Evolutionary conservation across 2,888 invertebrate species (phyloP).

Genomic region (Ethmia dodecea): DNA sequence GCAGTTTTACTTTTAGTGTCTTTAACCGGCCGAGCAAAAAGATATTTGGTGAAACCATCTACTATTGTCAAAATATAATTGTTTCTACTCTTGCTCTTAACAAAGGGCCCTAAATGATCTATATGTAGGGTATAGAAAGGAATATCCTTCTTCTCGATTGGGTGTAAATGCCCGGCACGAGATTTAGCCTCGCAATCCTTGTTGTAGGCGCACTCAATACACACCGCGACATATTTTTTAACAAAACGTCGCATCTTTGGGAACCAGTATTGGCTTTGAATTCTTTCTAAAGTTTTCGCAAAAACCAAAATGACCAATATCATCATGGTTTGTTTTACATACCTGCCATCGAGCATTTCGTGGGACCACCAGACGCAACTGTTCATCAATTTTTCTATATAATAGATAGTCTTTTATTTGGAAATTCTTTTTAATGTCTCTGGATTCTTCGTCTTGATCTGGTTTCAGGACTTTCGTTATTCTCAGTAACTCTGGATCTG

Average conservation of each 20-base stretch:
- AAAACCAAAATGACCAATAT: slow-evolving; percentile 39
- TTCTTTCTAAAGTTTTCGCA: slow-evolving; percentile 30
- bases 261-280: slow-evolving; percentile 44
- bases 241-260: slow-evolving; percentile 38
- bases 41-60: slow-evolving; percentile 41
- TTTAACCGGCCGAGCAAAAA: slow-evolving; percentile 29
- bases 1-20: slow-evolving; percentile 28
- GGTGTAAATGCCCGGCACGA: slow-evolving; percentile 34
- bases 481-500: slow-evolving; percentile 12
- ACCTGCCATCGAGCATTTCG: slow-evolving; percentile 18
- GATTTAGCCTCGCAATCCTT: slow-evolving; percentile 25
- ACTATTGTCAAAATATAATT: slow-evolving; percentile 30
- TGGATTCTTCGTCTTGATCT: slow-evolving; percentile 5
- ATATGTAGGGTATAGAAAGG: slow-evolving; percentile 49
- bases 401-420: slow-evolving; percentile 8
- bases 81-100: slow-evolving; percentile 30
- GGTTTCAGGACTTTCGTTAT: slow-evolving; percentile 12
- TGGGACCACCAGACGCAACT: slow-evolving; percentile 1
- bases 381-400: slow-evolving; percentile 6
- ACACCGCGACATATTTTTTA: slow-evolving; percentile 40
- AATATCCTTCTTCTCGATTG: slow-evolving; percentile 38
- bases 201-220: slow-evolving; percentile 37
- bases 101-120: slow-evolving; percentile 50
- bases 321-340: slow-evolving; percentile 35
- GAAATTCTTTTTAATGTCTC: slow-evolving; percentile 9